A percentile compares a stretch with the other conserved stretches of the same genome.
Conservation (phyloP, 2,888 invertebrate species). For the Polyommatus iphigenia region DNA sequence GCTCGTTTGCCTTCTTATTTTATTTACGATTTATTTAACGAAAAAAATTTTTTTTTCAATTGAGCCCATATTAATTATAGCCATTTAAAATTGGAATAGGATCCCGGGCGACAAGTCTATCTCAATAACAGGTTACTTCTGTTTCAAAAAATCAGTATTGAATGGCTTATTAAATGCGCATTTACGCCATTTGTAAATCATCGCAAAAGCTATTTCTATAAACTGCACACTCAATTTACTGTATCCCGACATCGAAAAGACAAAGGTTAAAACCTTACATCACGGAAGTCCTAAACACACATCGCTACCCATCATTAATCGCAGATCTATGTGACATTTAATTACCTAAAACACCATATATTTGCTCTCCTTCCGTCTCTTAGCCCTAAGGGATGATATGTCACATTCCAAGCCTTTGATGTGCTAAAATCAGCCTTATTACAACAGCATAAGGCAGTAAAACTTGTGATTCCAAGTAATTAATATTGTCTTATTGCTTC, state of each 20-base stretch:
- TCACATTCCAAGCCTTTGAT: constrained; percentile 29
- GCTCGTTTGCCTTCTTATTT: too few relatives aligned
- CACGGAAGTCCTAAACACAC: constrained; percentile 41
- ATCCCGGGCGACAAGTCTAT: too few relatives aligned
- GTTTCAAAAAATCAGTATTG: too few relatives aligned
- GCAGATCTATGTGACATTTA: constrained; percentile 80
- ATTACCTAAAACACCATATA: constrained; percentile 80
- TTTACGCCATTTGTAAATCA: too few relatives aligned
- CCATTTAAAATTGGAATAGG: too few relatives aligned
- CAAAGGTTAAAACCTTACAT: constrained; percentile 26
- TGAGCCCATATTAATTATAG: too few relatives aligned
- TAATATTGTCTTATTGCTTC: constrained; percentile 77
- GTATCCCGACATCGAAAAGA: background rate
- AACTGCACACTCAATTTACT: background rate
- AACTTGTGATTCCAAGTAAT: constrained; percentile 54
- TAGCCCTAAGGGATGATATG: constrained; percentile 51
- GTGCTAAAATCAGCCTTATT: constrained; percentile 43
- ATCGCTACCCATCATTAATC: constrained; percentile 76
- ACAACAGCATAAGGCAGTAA: constrained; percentile 40
- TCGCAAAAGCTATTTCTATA: too few relatives aligned
- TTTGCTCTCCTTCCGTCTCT: constrained; percentile 73
- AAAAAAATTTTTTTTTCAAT: too few relatives aligned
- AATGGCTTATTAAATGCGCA: too few relatives aligned
- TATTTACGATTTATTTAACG: too few relatives aligned
- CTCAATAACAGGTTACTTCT: too few relatives aligned